Evolutionary conservation across 2,797 vertebrate species (phyloP).

Genomic region (Liparis tanakae): DNA sequence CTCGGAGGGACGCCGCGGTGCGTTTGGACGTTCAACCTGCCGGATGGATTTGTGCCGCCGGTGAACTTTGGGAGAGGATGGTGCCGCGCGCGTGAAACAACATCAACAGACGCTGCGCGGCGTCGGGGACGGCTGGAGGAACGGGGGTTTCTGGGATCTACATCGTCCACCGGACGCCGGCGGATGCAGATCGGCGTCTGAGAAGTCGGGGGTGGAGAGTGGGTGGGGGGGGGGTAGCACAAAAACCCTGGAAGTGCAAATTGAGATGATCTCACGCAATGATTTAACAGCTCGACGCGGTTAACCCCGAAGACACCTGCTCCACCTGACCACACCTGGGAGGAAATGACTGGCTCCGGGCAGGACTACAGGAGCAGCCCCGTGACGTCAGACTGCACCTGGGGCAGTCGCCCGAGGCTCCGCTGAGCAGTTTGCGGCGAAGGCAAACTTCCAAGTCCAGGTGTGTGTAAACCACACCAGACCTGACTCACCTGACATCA

Average conservation of each 20-base stretch:
- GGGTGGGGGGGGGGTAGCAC: too few relatives aligned
- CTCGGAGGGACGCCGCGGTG: conserved; percentile 13
- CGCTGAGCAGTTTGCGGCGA: conserved; percentile 36
- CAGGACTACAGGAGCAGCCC: conserved; percentile 40
- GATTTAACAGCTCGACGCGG: conserved; percentile 44
- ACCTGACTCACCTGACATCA: conserved; percentile 64
- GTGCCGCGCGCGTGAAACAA: background rate
- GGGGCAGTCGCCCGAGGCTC: conserved; percentile 45
- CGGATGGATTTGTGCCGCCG: conserved; percentile 34
- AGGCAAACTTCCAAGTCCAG: conserved; percentile 50
- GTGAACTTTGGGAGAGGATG: conserved; percentile 64
- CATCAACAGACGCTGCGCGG: conserved; percentile 18
- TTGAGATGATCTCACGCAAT: conserved; percentile 6
- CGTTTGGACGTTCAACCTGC: conserved; percentile 40
- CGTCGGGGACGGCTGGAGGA: conserved; percentile 14
- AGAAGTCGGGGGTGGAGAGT: background rate
- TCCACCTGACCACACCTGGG: conserved; percentile 48
- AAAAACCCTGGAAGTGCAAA: conserved; percentile 24
- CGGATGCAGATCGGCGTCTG: conserved; percentile 23
- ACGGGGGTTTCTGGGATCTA: conserved; percentile 28
- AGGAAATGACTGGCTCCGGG: conserved; percentile 28
- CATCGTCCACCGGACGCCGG: background rate
- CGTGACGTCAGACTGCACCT: conserved; percentile 68
- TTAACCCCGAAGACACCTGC: conserved; percentile 55
- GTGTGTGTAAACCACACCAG: conserved; percentile 68